phyloP scores from a whole-genome alignment of 2,797 vertebrate genomes.

The Gymnothorax reevesii region DNA sequence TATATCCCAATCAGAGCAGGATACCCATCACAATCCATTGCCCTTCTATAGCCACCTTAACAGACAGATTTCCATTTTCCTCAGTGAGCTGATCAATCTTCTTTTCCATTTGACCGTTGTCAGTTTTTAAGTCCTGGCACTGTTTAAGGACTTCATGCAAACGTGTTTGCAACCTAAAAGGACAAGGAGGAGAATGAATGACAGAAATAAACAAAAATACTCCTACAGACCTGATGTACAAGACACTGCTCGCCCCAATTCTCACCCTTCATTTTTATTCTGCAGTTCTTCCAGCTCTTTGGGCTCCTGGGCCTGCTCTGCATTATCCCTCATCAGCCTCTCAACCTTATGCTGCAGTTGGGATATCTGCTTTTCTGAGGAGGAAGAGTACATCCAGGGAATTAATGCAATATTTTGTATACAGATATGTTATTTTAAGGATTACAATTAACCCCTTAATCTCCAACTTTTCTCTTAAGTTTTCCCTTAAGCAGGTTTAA shows the following conservation, averaged over 20 bases:
- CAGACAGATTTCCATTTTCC: conserved; percentile 87
- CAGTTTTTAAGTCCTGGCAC: conserved; percentile 84
- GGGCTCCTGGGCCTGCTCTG: conserved; percentile 69
- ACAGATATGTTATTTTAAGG: not conserved
- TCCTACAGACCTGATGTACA: not conserved
- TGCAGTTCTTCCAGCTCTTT: conserved; percentile 77
- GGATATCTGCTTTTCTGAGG: conserved; percentile 73
- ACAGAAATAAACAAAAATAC: not conserved
- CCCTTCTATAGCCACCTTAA: conserved; percentile 70
- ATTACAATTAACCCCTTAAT: not conserved
- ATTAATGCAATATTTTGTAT: not conserved
- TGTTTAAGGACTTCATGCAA: conserved; percentile 82
- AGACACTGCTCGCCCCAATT: not conserved
- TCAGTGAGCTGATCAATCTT: conserved; percentile 84
- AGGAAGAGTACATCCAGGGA: not conserved
- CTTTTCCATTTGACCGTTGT: conserved; percentile 82
- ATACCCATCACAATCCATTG: not conserved
- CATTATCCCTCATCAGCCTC: conserved; percentile 72
- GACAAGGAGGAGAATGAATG: not conserved
- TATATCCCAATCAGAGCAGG: too few species aligned
- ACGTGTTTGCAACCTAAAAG: conserved; percentile 77
- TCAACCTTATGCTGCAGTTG: conserved; percentile 81
- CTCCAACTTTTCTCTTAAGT: too few species aligned
- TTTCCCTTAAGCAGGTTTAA: too few species aligned
- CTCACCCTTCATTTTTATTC: conserved; percentile 77